A percentile compares a stretch with the other conserved stretches of the same genome.
Conservation (phyloP, 2,888 invertebrate genomes). For the Ichneumoninae sp. region DNA sequence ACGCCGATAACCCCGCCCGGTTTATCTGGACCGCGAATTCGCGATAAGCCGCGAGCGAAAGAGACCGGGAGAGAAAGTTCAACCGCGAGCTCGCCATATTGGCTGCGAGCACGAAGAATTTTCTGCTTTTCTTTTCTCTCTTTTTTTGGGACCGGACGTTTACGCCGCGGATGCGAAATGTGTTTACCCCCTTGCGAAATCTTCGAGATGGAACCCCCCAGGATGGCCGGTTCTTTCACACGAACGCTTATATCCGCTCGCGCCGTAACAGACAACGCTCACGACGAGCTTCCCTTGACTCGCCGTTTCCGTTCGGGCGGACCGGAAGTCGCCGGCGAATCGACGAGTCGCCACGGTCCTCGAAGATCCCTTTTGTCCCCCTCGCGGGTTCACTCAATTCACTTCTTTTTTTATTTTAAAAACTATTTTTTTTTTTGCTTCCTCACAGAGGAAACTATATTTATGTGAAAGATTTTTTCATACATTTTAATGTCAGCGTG, state of each 20-base stretch:
- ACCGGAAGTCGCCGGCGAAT: not conserved
- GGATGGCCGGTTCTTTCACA: not conserved
- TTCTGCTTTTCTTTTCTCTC: not conserved
- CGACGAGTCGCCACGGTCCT: not conserved
- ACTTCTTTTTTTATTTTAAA: not conserved
- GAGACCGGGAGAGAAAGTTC: slow-evolving; percentile 43
- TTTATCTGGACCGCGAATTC: slow-evolving; percentile 71
- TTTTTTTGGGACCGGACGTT: not conserved
- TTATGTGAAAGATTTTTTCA: no score
- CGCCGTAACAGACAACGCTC: not conserved
- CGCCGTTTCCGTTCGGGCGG: not conserved
- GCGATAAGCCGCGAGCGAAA: slow-evolving; percentile 64
- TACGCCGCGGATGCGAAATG: not conserved
- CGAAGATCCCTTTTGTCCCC: not conserved
- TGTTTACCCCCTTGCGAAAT: not conserved
- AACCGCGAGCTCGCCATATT: slow-evolving; percentile 41
- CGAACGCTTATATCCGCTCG: not conserved
- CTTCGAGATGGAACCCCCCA: not conserved
- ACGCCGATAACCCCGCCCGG: slow-evolving; percentile 66
- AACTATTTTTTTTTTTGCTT: not conserved
- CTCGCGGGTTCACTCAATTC: not conserved
- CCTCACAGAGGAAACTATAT: not conserved
- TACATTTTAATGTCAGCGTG: no score
- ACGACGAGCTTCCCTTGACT: not conserved
- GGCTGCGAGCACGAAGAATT: not conserved